These are phyloP conservation scores for Hybognathus amarus DNA, from an alignment of 2,797 vertebrate species.

Conservation along the genomic window DNA sequence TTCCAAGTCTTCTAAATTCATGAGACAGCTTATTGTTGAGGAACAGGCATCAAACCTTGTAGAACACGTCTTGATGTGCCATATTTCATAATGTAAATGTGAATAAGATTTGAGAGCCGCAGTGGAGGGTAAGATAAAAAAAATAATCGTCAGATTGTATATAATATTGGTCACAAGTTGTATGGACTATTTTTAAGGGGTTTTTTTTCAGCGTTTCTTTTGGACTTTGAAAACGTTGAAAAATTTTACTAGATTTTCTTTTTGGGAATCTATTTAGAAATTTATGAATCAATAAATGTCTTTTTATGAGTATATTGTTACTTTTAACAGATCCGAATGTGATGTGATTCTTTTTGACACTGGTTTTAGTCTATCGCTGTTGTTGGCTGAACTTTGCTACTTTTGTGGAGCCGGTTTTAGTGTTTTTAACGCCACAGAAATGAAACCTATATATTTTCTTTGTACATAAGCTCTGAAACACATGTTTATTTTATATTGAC, in stretches of 20 bases:
- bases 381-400: not conserved
- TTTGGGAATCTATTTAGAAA: not conserved
- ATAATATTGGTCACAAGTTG: not conserved
- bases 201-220: not conserved
- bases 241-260: not conserved
- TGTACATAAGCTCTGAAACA: conserved; percentile 3
- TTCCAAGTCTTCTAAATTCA: not conserved
- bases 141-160: not conserved
- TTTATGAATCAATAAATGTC: no score
- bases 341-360: not conserved
- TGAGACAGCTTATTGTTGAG: not conserved
- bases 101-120: not conserved
- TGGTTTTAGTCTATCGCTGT: not conserved
- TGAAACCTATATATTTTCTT: not conserved
- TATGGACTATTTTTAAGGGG: not conserved
- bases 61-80: not conserved
- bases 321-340: not conserved
- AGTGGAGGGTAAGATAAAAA: not conserved
- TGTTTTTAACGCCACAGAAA: not conserved
- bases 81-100: not conserved
- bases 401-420: not conserved
- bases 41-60: no score
- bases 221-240: not conserved
- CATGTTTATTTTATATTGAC: conserved; percentile 11
- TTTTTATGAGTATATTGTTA: not conserved